Conservation (phyloP, 1,140 invertebrate species). For the Armadillidium nasatum region DNA sequence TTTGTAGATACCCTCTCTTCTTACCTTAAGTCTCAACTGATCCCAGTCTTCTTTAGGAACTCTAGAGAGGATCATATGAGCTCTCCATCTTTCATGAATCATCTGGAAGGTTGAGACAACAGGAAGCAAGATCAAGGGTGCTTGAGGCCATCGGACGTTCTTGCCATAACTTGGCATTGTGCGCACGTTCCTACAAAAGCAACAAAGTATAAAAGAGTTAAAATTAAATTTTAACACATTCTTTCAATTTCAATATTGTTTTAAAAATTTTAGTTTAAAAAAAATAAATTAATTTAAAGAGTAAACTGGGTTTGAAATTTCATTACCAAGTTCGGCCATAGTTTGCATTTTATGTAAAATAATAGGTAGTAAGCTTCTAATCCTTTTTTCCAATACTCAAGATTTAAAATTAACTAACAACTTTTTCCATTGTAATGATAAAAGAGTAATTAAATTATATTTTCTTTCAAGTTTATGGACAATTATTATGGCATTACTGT, state of each 20-base stretch:
- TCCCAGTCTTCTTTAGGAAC: slow-evolving; percentile 81
- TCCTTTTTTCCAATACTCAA: no score
- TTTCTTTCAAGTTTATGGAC: no score
- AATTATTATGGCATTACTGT: no score
- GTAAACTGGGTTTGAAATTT: no score
- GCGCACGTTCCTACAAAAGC: slow-evolving; percentile 53
- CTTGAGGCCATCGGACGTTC: slow-evolving; percentile 70
- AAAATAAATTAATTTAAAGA: no score
- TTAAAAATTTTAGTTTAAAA: slow-evolving; percentile 8
- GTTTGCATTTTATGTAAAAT: no score
- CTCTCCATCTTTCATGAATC: slow-evolving; percentile 76
- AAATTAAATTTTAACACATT: slow-evolving; percentile 3
- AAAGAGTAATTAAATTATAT: no score
- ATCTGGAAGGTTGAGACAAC: slow-evolving; percentile 59
- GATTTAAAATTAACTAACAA: no score
- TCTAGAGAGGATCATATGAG: slow-evolving; percentile 74
- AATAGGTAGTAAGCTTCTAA: no score
- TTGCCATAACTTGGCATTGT: slow-evolving; percentile 68
- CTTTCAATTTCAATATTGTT: slow-evolving; percentile 4
- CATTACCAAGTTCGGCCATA: no score
- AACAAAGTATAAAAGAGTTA: slow-evolving; percentile 18
- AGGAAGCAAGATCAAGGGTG: slow-evolving; percentile 62
- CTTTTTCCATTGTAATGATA: no score
- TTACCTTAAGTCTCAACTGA: slow-evolving; percentile 68
- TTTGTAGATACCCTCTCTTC: slow-evolving; percentile 49